phyloP scores from a whole-genome alignment of 1,140 invertebrate genomes.

The Macrotrachela quadricornifera region DNA sequence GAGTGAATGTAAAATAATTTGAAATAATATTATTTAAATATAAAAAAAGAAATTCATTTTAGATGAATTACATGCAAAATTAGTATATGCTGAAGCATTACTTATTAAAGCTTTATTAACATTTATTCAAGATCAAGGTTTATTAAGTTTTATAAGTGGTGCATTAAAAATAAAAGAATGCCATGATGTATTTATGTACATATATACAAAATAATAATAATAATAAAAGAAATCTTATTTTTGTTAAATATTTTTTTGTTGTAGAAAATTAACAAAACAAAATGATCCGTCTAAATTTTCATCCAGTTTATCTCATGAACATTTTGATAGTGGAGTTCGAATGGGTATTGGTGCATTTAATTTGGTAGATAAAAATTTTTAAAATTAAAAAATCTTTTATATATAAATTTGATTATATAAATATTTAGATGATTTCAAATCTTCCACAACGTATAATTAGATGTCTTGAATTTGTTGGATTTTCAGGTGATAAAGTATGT shows the following conservation, averaged over 20 bases:
- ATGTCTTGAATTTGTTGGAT: constrained; percentile 76
- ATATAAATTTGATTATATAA: no score
- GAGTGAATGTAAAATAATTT: no score
- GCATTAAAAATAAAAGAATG: constrained; percentile 75
- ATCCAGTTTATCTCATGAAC: constrained; percentile 18
- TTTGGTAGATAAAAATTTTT: constrained; percentile 46
- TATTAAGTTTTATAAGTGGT: constrained; percentile 74
- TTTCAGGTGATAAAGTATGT: constrained; percentile 66
- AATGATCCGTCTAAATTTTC: not conserved
- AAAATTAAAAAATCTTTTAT: no score
- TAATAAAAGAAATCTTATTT: not conserved
- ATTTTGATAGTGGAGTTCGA: constrained; percentile 76
- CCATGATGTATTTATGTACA: constrained; percentile 74
- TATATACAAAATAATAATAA: not conserved
- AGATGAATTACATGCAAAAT: constrained; percentile 77
- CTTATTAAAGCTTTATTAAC: constrained; percentile 65
- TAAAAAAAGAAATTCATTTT: constrained; percentile 14
- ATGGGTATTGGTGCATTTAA: constrained; percentile 85
- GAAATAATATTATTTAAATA: no score
- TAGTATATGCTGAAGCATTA: constrained; percentile 74
- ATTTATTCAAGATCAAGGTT: constrained; percentile 78
- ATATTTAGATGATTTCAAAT: constrained; percentile 57
- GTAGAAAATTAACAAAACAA: not conserved
- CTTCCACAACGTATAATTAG: constrained; percentile 62
- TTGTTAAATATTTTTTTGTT: not conserved